Conservation (phyloP, 2,888 invertebrate genomes). For the Scrobipalpa atriplicella region DNA sequence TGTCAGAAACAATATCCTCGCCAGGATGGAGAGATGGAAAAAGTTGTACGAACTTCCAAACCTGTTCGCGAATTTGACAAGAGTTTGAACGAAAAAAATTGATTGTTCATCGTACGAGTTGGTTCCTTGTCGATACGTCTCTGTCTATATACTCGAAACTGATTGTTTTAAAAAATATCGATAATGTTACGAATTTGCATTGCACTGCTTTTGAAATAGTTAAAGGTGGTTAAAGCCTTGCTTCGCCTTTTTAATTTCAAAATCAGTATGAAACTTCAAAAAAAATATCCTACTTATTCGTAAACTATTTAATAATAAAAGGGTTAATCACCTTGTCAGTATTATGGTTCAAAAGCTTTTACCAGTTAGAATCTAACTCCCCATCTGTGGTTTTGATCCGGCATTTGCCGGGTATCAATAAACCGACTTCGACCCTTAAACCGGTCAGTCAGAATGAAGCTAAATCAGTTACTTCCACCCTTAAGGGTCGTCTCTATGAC, state of each 20-base stretch:
- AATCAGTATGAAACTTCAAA: too few species aligned
- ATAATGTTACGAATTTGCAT: too few species aligned
- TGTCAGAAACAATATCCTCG: constrained; percentile 7
- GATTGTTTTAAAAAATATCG: too few species aligned
- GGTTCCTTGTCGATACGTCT: background rate
- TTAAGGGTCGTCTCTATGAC: background rate
- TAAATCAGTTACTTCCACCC: background rate
- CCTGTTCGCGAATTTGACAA: background rate
- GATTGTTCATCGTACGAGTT: background rate
- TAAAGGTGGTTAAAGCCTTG: too few species aligned
- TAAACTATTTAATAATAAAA: too few species aligned
- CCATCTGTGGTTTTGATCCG: constrained; percentile 9
- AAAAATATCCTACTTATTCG: too few species aligned
- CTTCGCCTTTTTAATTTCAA: too few species aligned
- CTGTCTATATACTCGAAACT: too few species aligned
- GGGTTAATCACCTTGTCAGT: background rate
- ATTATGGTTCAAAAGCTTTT: background rate
- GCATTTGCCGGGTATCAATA: background rate
- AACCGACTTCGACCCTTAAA: background rate
- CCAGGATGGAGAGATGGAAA: background rate
- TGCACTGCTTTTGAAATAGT: too few species aligned
- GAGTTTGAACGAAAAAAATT: constrained; percentile 11
- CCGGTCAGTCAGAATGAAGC: background rate
- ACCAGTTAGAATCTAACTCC: background rate
- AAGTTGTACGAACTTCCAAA: background rate